Evolutionary conservation across 2,888 invertebrate species (phyloP), one percentile per base, ranked within the genome.

Genomic region (Drosophila infuscata): DNA sequence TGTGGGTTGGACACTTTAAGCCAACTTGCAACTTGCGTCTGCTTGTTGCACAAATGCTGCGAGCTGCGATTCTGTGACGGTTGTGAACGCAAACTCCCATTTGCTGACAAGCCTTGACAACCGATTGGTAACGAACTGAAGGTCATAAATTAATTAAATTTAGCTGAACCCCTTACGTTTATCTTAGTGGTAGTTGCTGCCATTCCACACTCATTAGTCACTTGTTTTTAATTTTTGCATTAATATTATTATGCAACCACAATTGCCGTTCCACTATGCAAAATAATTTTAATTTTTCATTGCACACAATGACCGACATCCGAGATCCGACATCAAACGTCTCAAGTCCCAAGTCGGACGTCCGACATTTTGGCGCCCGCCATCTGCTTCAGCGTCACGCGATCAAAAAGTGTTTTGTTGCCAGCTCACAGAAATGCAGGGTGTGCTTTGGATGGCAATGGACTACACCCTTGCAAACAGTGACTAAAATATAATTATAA

Each of bases 41-140:
- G 61, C 49, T 63, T 56, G 30, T 53, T 52, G 36, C 29, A 65
- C 54, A 70, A 74, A 66, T 57, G 59, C 58, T 64, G 43, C 57
- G 11, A 63, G 41, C 41, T 41, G 48, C 70, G 29, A 43, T 66
- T 68, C 30, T 59, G 49, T 49, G n/a, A n/a, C 62, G 46, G 48
- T 70, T 74, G 72, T 70, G 43, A 80, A 81, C 83, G 87, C 87
- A 88, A 83, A 75, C 75, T 88, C 61, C 75, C 72, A 81, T 89
- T 86, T 78, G 81, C 70, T 60, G 62, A 58, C 52, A 57, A 56
- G n/a, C 63, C 59, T 32, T 73, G 81, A 67, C 83, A 83, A 65
- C 56, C 82, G 82, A 89, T 87, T 89, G 83, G 83, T 89, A 79
- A 83, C 84, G 63, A 81, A 81, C 65, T 70, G 72, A 70, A 72